Evolutionary conservation across 2,888 invertebrate genomes (phyloP), one percentile per base, ranked within the genome.

Genomic region (Diogma glabrata): DNA sequence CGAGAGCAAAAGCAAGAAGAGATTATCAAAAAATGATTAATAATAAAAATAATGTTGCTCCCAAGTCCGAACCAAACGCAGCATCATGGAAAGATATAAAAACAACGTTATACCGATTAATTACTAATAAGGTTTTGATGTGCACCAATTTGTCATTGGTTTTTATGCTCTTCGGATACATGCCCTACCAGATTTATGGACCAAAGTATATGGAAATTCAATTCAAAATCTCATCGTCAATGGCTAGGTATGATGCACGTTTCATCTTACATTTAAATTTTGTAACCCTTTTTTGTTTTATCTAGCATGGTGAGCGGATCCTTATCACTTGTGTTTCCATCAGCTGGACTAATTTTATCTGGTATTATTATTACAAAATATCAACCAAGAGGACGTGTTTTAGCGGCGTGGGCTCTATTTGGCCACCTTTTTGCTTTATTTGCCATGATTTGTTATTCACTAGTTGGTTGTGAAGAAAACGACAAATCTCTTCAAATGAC

Each of bases 161-260:
- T 22, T 43, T 43, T 22, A 43, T 43, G 43, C 6, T 43, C n/a
- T 43, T 43, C 22, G 14, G 22, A 3, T 43, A 22, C 14, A 8
- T 43, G 22, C 43, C 43, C 8, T 22, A 22, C 3, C 22, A 20
- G n/a, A 20, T 43, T 5, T 43, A 22, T 22, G 5, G 22, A 7
- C 43, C 84, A 1, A 84, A 84, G 62, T 82, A 82, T 60, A 79
- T 84, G 51, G 83, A 84, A 66, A 81, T 79, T 0, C 81, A 82
- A 65, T 84, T 80, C 65, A 73, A 75, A 53, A 77, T 79, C 57
- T 78, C 81, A 2, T 81, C 84, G 1, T 78, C 80, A 1, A 73
- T 74, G 16, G 43, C 43, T 7, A 22, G 3, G 20, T 22, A 22
- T 43, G 14, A 22, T 12, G 23, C 23, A n/a, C 22, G 43, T n/a